These are phyloP conservation scores for Paragorgia papillata DNA, from an alignment of 92 coral and sea anemone species.

Conservation along the genomic window DNA sequence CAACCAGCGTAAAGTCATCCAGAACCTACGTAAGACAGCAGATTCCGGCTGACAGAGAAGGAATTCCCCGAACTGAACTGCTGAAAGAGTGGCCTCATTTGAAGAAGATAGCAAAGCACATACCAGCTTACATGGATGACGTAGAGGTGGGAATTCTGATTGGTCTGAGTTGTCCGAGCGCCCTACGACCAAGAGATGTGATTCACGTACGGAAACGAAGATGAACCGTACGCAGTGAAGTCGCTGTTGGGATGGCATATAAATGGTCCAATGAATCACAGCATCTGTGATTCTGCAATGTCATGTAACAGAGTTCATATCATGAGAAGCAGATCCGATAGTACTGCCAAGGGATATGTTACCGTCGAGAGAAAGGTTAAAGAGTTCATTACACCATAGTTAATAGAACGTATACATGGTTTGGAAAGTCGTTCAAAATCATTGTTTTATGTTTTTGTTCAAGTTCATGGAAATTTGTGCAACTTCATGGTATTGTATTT, in stretches of 20 bases:
- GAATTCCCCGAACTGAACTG: constrained; percentile 56
- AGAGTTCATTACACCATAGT: constrained; percentile 2
- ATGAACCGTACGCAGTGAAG: constrained; percentile 52
- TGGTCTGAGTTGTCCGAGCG: constrained; percentile 55
- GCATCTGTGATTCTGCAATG: not conserved
- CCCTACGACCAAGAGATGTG: constrained; percentile 55
- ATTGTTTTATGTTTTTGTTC: no score
- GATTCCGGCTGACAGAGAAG: constrained; percentile 60
- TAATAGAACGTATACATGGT: no score
- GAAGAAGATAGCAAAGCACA: constrained; percentile 39
- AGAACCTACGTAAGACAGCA: constrained; percentile 48
- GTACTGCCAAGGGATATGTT: constrained; percentile 31
- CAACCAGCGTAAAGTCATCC: constrained; percentile 29
- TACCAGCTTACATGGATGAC: constrained; percentile 59
- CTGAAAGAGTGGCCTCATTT: constrained; percentile 44
- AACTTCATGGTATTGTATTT: no score
- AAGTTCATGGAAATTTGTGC: no score
- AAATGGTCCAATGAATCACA: constrained; percentile 44
- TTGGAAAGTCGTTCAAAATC: no score
- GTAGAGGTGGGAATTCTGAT: constrained; percentile 59
- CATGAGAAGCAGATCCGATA: not conserved
- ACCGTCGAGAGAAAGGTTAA: constrained; percentile 43
- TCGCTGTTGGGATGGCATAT: constrained; percentile 52
- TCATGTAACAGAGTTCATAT: constrained; percentile 52
- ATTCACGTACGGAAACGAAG: constrained; percentile 38